phyloP scores from a whole-genome alignment of 2,888 invertebrate genomes.

The Microctonus aethiopoides region DNA sequence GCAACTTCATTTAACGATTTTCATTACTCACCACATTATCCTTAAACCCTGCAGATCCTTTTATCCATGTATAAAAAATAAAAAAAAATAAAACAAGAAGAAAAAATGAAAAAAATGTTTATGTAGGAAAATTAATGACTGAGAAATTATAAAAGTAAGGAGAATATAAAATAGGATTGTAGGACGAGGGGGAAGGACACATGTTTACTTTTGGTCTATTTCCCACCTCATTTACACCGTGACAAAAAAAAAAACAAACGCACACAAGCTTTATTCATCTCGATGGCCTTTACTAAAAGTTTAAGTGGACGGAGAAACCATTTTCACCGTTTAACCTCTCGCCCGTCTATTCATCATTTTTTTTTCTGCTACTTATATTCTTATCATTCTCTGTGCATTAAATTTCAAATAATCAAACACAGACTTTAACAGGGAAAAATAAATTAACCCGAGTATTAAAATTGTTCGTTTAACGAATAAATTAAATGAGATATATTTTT shows the following conservation, averaged over 20 bases:
- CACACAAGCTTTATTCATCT: background rate
- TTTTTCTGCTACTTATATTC: too few species aligned
- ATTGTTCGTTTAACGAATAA: background rate
- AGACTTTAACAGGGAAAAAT: too few species aligned
- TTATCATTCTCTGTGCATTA: too few species aligned
- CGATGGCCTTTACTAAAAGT: constrained; percentile 23
- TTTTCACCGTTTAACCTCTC: constrained; percentile 16
- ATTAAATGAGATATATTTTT: background rate
- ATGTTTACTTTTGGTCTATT: too few species aligned
- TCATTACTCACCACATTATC: too few species aligned
- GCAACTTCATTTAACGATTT: too few species aligned
- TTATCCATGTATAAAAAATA: too few species aligned
- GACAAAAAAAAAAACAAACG: background rate
- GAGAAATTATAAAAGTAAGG: background rate
- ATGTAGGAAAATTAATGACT: too few species aligned
- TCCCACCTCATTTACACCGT: background rate
- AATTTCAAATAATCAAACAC: background rate
- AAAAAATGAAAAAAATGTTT: too few species aligned
- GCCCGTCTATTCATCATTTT: background rate
- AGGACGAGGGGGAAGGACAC: background rate
- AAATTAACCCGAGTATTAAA: background rate
- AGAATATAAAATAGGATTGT: background rate
- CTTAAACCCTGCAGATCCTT: too few species aligned
- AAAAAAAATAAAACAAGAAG: too few species aligned
- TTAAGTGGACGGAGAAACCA: constrained; percentile 19